phyloP scores from a whole-genome alignment of 1,140 invertebrate species.

The Protaetia brevitarsis region DNA sequence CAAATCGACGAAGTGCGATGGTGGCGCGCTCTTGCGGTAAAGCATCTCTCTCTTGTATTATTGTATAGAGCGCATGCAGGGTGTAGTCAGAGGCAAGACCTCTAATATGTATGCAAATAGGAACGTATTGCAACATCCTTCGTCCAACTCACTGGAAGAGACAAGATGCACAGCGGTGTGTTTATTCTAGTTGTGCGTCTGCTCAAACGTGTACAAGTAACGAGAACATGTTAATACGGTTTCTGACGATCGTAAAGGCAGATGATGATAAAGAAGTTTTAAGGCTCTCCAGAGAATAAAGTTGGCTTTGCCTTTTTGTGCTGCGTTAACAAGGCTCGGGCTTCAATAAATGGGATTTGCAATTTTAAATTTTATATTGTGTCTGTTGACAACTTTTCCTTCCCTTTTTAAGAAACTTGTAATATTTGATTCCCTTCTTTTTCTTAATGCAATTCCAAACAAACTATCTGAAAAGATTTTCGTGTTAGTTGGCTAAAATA shows the following conservation, averaged over 20 bases:
- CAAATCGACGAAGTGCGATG: background rate
- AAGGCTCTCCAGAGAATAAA: background rate
- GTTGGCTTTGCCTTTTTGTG: background rate
- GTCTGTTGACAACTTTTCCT: too few relatives aligned
- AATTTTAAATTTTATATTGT: too few relatives aligned
- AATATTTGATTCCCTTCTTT: too few relatives aligned
- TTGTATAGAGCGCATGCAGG: slow-evolving; percentile 11
- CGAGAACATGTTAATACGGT: background rate
- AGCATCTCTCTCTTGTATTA: slow-evolving; percentile 19
- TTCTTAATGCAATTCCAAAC: too few relatives aligned
- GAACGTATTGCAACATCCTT: background rate
- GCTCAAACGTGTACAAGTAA: background rate
- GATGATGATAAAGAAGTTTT: background rate
- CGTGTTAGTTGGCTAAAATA: too few relatives aligned
- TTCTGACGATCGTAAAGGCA: background rate
- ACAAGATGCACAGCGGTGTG: background rate
- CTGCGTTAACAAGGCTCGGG: too few relatives aligned
- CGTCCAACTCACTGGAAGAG: background rate
- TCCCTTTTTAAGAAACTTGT: too few relatives aligned
- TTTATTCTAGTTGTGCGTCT: background rate
- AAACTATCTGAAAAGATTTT: too few relatives aligned
- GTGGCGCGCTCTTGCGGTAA: background rate
- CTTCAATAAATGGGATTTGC: too few relatives aligned
- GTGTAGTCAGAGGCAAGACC: slow-evolving; percentile 24
- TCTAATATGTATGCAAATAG: slow-evolving; percentile 26